Evolutionary conservation across 2,113 vertebrate genomes (phyloP).

Genomic region (Cricetomys ansorgei): DNA sequence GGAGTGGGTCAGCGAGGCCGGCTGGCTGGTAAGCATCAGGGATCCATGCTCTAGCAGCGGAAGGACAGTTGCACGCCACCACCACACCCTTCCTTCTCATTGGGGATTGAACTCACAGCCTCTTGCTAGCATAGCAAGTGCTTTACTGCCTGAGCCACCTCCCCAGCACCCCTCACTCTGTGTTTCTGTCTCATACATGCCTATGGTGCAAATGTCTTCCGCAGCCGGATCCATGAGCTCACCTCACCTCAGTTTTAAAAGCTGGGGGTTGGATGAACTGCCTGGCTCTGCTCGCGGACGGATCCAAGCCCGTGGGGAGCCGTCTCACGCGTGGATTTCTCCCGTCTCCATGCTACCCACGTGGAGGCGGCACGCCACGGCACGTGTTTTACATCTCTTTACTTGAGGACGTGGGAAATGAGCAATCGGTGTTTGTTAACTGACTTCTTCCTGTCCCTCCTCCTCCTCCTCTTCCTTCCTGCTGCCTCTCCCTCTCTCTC

Average conservation of each 20-base stretch:
- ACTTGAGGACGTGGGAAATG: background rate
- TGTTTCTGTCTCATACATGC: background rate
- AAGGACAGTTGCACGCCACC: too few relatives aligned
- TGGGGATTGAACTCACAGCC: background rate
- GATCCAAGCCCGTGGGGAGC: background rate
- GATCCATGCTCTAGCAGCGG: background rate
- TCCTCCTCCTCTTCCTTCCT: too few relatives aligned
- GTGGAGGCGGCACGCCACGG: accelerated
- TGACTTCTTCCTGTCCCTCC: background rate
- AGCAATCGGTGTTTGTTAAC: background rate
- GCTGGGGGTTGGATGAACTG: background rate
- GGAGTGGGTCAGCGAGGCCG: background rate
- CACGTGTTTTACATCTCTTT: background rate
- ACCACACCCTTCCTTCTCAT: background rate
- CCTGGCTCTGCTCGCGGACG: background rate
- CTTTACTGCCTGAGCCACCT: background rate
- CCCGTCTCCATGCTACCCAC: background rate
- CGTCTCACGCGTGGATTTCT: background rate
- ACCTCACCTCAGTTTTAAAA: background rate
- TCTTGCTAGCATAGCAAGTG: too few relatives aligned
- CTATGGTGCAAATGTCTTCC: background rate
- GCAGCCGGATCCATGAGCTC: background rate
- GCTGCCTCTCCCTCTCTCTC: too few relatives aligned
- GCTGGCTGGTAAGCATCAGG: background rate
- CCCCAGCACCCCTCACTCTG: background rate